Percentiles rank a stretch among this genome's conserved stretches.
Evolutionary conservation across 1,140 invertebrate species (phyloP).

Genomic region (Paraescarpia echinospica): DNA sequence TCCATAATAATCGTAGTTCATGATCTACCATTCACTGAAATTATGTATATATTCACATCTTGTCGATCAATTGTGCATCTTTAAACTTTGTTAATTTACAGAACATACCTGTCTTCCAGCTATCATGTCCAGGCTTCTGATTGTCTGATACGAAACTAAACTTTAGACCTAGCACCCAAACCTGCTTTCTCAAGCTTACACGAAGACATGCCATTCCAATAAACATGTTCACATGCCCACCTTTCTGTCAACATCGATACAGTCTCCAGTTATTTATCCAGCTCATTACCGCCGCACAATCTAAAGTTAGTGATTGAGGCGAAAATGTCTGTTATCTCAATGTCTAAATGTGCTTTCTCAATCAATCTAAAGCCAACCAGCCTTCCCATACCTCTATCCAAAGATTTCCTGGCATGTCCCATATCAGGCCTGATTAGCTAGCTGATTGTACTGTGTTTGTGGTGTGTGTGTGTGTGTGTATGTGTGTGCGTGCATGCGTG

Average conservation of each 20-base stretch:
- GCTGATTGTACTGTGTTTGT: too few species aligned
- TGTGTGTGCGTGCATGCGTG: too few species aligned
- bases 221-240: not conserved
- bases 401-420: not conserved
- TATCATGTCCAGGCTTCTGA: too few species aligned
- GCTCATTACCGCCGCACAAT: not conserved
- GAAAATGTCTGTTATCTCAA: not conserved
- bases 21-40: too few species aligned
- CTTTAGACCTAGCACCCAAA: not conserved
- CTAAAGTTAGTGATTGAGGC: not conserved
- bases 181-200: not conserved
- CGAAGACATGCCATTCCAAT: not conserved
- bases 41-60: too few species aligned
- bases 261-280: not conserved
- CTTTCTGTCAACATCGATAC: not conserved
- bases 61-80: too few species aligned
- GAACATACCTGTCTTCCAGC: too few species aligned
- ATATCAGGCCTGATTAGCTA: not conserved
- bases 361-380: not conserved
- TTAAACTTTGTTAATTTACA: too few species aligned
- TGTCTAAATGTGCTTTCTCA: not conserved
- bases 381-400: not conserved
- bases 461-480: too few species aligned
- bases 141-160: not conserved
- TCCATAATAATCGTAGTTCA: too few species aligned